Evolutionary conservation across 2,113 vertebrate species (phyloP).

Genomic region (Mohoua ochrocephala): DNA sequence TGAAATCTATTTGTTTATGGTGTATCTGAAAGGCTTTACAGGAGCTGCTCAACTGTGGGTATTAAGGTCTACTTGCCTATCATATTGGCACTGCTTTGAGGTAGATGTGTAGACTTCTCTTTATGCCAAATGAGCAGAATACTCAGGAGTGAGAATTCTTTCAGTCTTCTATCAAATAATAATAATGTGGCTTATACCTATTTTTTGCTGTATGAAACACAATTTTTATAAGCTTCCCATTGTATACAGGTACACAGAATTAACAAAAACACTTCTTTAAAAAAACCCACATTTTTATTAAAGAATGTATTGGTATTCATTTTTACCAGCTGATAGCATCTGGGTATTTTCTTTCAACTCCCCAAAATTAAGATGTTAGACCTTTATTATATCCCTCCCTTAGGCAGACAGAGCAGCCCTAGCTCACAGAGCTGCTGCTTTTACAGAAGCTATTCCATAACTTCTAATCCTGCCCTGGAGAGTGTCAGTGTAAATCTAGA

Average conservation of each 20-base stretch:
- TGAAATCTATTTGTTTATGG: not conserved
- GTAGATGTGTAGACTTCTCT: conserved; percentile 13
- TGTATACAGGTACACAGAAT: not conserved
- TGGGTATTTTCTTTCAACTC: not conserved
- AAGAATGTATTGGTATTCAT: not conserved
- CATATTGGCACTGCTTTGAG: conserved; percentile 26
- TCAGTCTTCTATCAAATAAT: not conserved
- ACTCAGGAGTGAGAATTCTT: not conserved
- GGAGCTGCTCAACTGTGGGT: not conserved
- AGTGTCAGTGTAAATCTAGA: not conserved
- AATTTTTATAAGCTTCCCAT: not conserved
- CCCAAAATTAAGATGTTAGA: not conserved
- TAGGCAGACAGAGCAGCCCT: not conserved
- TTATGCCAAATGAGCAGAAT: not conserved
- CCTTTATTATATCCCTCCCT: not conserved
- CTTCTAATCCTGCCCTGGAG: not conserved
- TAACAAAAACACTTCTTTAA: not conserved
- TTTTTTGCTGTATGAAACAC: not conserved
- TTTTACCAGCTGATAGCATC: not conserved
- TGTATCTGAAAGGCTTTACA: not conserved
- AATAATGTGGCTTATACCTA: not conserved
- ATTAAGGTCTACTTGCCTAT: not conserved
- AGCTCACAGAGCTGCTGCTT: not conserved
- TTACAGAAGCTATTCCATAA: not conserved
- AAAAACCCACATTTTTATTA: not conserved